Evolutionary conservation across 2,797 vertebrate species (phyloP).

Genomic region (Eulemur rubriventer): DNA sequence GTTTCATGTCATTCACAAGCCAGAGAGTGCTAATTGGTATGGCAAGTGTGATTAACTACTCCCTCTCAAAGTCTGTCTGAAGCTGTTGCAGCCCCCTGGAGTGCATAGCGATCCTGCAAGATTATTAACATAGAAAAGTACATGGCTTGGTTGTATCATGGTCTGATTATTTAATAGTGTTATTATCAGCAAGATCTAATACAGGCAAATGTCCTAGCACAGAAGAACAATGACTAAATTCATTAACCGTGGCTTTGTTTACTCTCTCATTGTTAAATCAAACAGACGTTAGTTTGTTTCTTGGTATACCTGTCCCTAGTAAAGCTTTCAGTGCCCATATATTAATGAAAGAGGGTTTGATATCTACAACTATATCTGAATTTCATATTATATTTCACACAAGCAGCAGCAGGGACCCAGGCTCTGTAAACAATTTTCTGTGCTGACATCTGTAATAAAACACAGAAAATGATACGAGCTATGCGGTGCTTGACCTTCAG

Average conservation of each 20-base stretch:
- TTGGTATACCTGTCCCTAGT: not conserved
- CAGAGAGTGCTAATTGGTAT: constrained; percentile 20
- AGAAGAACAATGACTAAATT: constrained; percentile 30
- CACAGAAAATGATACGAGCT: not conserved
- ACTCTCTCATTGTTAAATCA: constrained; percentile 37
- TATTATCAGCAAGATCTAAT: constrained; percentile 38
- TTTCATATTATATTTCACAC: not conserved
- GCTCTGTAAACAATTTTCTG: not conserved
- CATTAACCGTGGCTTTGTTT: constrained; percentile 45
- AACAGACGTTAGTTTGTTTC: constrained; percentile 32
- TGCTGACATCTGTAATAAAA: constrained; percentile 18
- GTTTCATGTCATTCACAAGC: constrained; percentile 34
- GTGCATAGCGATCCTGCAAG: not conserved
- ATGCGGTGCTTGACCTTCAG: not conserved
- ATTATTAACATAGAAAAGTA: constrained; percentile 23
- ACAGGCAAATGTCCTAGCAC: constrained; percentile 1
- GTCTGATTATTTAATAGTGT: constrained; percentile 53
- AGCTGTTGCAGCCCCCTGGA: not conserved
- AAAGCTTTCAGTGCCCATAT: not conserved
- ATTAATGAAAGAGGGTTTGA: not conserved
- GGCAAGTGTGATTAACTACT: constrained; percentile 39
- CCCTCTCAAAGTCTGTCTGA: constrained; percentile 18
- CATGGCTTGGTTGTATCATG: not conserved
- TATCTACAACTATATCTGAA: not conserved
- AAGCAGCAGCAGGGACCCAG: not conserved